Evolutionary conservation across 2,888 invertebrate genomes (phyloP).

Genomic region (Priocnemis perturbator): DNA sequence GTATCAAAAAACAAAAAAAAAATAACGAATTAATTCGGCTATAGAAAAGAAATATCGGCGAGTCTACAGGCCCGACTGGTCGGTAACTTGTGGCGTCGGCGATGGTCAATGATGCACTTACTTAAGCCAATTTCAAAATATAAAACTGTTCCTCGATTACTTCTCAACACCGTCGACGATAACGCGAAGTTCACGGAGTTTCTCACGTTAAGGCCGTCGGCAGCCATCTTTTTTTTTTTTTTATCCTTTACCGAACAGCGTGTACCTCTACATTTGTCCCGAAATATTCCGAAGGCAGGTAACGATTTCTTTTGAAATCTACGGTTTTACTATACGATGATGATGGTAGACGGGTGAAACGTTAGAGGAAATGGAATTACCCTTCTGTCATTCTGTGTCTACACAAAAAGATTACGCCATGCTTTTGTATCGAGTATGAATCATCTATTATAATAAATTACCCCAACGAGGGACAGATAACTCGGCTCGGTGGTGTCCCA

Average conservation of each 20-base stretch:
- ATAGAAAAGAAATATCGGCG: conserved; percentile 28
- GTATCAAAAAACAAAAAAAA: conserved; percentile 41
- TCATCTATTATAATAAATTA: conserved; percentile 26
- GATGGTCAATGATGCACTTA: conserved; percentile 30
- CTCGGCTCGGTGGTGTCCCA: conserved; percentile 32
- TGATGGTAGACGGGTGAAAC: too few relatives aligned
- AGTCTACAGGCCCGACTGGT: conserved; percentile 33
- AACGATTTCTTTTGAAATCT: too few relatives aligned
- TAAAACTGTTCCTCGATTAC: conserved; percentile 35
- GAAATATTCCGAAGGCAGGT: too few relatives aligned
- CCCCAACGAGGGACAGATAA: conserved; percentile 16
- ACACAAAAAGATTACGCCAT: conserved; percentile 10
- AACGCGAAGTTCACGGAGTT: too few relatives aligned
- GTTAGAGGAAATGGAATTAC: too few relatives aligned
- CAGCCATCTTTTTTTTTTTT: too few relatives aligned
- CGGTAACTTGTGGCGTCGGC: conserved; percentile 30
- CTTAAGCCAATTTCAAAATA: conserved; percentile 30
- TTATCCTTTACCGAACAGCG: too few relatives aligned
- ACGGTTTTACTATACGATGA: too few relatives aligned
- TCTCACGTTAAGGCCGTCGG: too few relatives aligned
- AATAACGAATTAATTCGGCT: conserved; percentile 28
- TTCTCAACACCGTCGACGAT: too few relatives aligned
- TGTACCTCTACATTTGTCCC: too few relatives aligned
- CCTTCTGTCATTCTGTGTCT: too few relatives aligned
- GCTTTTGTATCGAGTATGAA: conserved; percentile 25